Evolutionary conservation across 2,113 vertebrate genomes (phyloP).

Genomic region (Astur gentilis): DNA sequence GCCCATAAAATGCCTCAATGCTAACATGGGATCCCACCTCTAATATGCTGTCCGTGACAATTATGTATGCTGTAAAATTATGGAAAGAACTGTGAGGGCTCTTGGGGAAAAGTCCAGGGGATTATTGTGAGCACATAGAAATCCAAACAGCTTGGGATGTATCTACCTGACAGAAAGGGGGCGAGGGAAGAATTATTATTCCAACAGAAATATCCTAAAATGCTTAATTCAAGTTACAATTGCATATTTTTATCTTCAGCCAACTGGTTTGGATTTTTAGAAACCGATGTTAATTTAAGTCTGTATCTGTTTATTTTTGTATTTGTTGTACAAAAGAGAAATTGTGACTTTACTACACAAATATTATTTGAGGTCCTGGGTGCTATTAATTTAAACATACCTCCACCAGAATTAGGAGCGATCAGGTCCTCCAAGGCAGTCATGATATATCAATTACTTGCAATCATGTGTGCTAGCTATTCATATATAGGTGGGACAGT

Average conservation of each 20-base stretch:
- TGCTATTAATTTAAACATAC: constrained; percentile 63
- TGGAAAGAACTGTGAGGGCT: background rate
- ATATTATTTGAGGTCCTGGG: constrained; percentile 60
- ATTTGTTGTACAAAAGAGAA: constrained; percentile 61
- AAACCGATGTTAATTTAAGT: constrained; percentile 53
- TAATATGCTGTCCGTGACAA: background rate
- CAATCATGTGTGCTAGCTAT: constrained; percentile 7
- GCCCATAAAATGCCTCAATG: background rate
- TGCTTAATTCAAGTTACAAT: constrained; percentile 6
- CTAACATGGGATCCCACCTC: background rate
- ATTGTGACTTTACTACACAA: constrained; percentile 53
- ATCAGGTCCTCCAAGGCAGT: constrained; percentile 39
- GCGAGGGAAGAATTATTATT: background rate
- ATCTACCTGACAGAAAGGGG: background rate
- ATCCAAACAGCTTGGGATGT: background rate
- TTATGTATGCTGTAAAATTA: accelerated
- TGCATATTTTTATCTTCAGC: constrained; percentile 31
- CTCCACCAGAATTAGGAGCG: constrained; percentile 48
- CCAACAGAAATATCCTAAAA: constrained; percentile 41
- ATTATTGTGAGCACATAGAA: background rate
- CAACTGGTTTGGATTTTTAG: constrained; percentile 65
- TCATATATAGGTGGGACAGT: constrained; percentile 20
- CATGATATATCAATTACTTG: background rate
- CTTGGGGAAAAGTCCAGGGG: background rate
- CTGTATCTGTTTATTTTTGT: constrained; percentile 63